Conservation (phyloP, 2,113 vertebrate genomes). For the Brachyhypopomus occidentalis region DNA sequence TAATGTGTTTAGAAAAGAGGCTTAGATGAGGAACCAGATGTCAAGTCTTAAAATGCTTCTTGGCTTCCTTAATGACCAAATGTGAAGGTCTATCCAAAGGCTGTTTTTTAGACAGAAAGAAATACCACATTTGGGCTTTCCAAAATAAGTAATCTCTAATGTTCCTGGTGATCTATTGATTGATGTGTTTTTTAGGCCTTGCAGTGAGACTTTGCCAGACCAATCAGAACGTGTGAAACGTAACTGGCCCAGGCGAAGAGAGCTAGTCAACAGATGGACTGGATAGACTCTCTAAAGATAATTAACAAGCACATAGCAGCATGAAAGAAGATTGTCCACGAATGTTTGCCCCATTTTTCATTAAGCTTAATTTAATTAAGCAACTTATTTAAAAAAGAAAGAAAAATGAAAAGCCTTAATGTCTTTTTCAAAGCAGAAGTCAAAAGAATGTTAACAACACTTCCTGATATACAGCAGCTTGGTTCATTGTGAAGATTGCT, state of each 20-base stretch:
- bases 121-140: slow-evolving; percentile 20
- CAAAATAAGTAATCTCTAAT: slow-evolving; percentile 9
- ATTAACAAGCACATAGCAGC: slow-evolving; percentile 2
- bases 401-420: background rate
- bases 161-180: background rate
- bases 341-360: background rate
- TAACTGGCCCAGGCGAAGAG: slow-evolving; percentile 51
- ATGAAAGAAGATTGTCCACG: background rate
- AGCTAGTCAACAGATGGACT: slow-evolving; percentile 50
- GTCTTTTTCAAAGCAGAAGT: background rate
- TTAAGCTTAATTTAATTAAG: background rate
- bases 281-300: background rate
- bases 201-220: slow-evolving; percentile 39
- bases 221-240: slow-evolving; percentile 54
- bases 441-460: background rate
- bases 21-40: background rate
- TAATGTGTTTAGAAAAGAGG: background rate
- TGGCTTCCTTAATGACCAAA: background rate
- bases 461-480: background rate
- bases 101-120: too few relatives aligned
- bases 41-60: background rate
- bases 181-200: slow-evolving; percentile 32
- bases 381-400: background rate
- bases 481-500: background rate
- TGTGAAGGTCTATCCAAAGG: background rate